These are phyloP conservation scores for Falcunculus frontatus DNA, from an alignment of 2,113 vertebrate species.

Conservation along the genomic window DNA sequence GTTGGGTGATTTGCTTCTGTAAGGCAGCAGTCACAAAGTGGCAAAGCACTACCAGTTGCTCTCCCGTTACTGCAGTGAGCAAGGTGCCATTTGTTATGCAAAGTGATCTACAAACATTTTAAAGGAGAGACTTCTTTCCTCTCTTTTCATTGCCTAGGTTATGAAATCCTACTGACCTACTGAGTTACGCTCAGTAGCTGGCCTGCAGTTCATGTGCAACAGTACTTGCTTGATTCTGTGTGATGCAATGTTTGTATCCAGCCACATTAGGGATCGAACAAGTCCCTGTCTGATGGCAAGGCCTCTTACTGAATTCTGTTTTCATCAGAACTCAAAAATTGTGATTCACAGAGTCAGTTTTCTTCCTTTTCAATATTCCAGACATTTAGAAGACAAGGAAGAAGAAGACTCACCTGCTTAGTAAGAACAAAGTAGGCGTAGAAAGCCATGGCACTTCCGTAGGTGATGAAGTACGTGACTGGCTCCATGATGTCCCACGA, in stretches of 20 bases:
- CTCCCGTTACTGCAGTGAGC: neutral
- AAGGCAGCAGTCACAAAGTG: neutral
- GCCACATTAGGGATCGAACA: neutral
- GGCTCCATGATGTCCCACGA: conserved; percentile 98
- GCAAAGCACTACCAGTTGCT: neutral
- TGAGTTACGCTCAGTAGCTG: neutral
- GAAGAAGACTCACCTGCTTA: conserved; percentile 75
- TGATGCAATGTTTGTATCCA: neutral
- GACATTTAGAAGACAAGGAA: neutral
- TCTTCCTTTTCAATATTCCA: neutral
- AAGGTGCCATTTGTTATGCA: neutral
- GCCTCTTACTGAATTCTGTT: neutral
- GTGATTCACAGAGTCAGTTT: neutral
- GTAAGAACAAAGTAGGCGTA: conserved; percentile 90
- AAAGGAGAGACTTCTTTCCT: neutral
- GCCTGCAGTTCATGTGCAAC: neutral
- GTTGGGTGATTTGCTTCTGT: neutral
- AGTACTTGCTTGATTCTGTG: neutral
- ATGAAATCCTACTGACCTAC: neutral
- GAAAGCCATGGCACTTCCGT: conserved; percentile 85
- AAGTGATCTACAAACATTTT: neutral
- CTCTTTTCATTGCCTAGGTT: neutral
- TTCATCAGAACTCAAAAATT: neutral
- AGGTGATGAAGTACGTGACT: conserved; percentile 92
- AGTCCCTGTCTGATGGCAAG: neutral